Conservation (phyloP, 2,797 vertebrate species). For the Margarornis squamiger region DNA sequence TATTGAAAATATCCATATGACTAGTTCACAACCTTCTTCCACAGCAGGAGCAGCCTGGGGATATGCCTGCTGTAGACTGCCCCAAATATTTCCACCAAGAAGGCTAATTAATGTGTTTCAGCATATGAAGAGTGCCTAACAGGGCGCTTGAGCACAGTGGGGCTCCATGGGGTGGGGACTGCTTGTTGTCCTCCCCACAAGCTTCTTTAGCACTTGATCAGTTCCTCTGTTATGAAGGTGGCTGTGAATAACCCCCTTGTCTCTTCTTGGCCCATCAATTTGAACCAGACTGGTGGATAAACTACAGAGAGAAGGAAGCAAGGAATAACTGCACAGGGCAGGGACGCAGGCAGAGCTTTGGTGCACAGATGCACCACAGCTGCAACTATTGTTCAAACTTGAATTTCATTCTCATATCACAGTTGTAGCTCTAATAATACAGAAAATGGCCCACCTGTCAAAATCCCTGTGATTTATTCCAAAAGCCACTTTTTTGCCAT, state of each 20-base stretch:
- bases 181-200: neutral
- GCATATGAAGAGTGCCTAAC: neutral
- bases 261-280: neutral
- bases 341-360: neutral
- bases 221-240: neutral
- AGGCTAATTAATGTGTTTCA: neutral
- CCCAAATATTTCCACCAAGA: neutral
- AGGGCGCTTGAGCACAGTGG: neutral
- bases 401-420: neutral
- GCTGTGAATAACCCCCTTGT: neutral
- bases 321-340: neutral
- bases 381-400: rapidly evolving
- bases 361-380: neutral
- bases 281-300: neutral
- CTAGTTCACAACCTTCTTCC: neutral
- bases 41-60: neutral
- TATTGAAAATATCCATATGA: neutral
- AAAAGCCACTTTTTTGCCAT: neutral
- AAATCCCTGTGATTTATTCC: neutral
- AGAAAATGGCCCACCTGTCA: neutral
- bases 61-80: neutral
- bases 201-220: neutral
- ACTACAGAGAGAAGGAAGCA: neutral
- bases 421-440: neutral
- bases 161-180: neutral